phyloP scores from a whole-genome alignment of 2,797 vertebrate species.

The Bradypodion pumilum region DNA sequence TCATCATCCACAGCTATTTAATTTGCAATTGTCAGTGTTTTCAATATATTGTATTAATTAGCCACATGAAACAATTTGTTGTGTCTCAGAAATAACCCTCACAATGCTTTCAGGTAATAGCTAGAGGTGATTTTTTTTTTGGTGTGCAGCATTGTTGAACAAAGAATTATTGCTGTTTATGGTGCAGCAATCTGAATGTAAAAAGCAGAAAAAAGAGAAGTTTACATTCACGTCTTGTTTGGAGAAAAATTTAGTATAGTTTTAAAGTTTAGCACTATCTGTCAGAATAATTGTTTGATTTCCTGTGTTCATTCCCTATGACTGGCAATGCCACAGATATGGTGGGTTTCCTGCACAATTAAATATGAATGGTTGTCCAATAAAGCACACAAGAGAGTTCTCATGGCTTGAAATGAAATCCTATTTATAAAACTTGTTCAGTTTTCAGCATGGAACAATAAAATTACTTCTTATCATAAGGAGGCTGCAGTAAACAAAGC shows the following conservation, averaged over 20 bases:
- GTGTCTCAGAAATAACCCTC: neutral
- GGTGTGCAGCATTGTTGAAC: neutral
- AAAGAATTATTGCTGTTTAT: neutral
- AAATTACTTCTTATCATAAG: neutral
- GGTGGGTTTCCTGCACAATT: neutral
- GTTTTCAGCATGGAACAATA: neutral
- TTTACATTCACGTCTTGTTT: neutral
- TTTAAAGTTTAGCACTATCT: neutral
- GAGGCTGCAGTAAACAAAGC: constrained; percentile 55
- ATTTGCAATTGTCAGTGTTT: neutral
- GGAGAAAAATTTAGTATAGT: neutral
- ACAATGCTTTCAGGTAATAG: neutral
- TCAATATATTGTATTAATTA: neutral
- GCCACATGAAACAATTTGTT: neutral
- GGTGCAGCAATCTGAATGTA: neutral
- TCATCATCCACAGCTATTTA: no score
- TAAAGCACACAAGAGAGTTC: neutral
- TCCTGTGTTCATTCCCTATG: neutral
- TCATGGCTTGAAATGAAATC: neutral
- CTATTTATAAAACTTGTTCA: neutral
- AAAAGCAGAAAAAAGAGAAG: neutral
- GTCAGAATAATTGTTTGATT: neutral
- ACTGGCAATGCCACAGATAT: neutral
- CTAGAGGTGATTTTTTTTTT: neutral
- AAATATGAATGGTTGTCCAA: neutral